Evolutionary conservation across 2,113 vertebrate genomes (phyloP).

Genomic region (Uria aalge): DNA sequence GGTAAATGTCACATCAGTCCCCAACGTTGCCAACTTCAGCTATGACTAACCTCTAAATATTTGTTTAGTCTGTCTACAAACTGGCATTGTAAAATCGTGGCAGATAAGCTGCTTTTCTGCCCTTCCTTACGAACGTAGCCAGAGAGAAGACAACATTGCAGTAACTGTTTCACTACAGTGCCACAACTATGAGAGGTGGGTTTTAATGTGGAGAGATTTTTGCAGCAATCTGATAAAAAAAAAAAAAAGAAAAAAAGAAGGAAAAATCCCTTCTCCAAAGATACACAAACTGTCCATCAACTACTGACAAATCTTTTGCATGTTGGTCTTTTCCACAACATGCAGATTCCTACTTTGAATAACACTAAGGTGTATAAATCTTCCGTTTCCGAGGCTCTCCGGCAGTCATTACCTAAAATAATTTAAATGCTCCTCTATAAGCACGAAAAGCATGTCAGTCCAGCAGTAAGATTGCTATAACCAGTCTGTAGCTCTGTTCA

Average conservation of each 20-base stretch:
- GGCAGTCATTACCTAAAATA: neutral
- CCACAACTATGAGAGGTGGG: neutral
- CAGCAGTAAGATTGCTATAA: neutral
- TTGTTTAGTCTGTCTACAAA: neutral
- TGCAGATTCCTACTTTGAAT: neutral
- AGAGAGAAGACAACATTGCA: neutral
- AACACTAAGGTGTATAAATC: neutral
- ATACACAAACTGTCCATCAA: neutral
- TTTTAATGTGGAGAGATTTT: neutral
- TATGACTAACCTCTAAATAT: neutral
- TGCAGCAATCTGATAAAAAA: neutral
- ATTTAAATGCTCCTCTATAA: neutral
- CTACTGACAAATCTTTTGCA: fast-evolving
- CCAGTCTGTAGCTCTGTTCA: neutral
- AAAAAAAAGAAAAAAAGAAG: neutral
- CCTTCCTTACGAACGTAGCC: too few species aligned
- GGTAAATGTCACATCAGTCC: neutral
- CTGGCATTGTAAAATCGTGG: neutral
- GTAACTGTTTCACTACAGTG: neutral
- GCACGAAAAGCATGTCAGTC: neutral
- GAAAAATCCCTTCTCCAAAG: neutral
- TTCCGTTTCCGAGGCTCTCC: neutral
- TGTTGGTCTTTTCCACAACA: neutral
- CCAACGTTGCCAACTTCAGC: fast-evolving
- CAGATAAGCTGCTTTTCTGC: neutral